phyloP scores from a whole-genome alignment of 2,797 vertebrate species.

The Rhynchotus rufescens region DNA sequence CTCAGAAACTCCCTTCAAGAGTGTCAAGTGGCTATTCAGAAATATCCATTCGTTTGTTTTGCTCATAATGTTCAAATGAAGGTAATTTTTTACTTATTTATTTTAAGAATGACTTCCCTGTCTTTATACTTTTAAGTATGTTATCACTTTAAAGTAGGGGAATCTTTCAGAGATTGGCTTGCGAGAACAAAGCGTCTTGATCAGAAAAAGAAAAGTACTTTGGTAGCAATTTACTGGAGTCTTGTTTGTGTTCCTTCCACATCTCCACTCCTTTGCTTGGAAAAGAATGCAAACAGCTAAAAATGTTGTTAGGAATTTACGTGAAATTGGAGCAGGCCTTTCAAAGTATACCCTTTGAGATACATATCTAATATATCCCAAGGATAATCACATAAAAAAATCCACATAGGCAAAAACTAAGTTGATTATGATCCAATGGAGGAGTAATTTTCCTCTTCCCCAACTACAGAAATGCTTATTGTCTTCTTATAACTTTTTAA shows the following conservation, averaged over 20 bases:
- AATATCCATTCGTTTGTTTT: background rate
- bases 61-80: background rate
- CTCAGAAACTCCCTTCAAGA: background rate
- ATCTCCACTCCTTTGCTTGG: background rate
- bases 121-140: background rate
- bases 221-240: background rate
- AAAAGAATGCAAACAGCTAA: slow-evolving; percentile 18
- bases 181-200: background rate
- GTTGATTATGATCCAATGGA: slow-evolving; percentile 53
- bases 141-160: background rate
- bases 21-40: background rate
- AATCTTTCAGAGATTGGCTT: background rate
- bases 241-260: background rate
- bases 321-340: slow-evolving; percentile 63
- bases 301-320: slow-evolving; percentile 70
- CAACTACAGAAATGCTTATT: slow-evolving; percentile 46
- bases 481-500: slow-evolving; percentile 34
- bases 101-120: background rate
- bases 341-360: slow-evolving; percentile 62
- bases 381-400: slow-evolving; percentile 70
- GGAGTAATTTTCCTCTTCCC: slow-evolving; percentile 60
- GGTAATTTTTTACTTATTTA: too few species aligned
- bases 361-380: slow-evolving; percentile 72
- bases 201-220: background rate
- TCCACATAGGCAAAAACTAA: slow-evolving; percentile 57